These are phyloP conservation scores for Penaeus vannamei DNA, from an alignment of 1,140 invertebrate species.

Conservation along the genomic window DNA sequence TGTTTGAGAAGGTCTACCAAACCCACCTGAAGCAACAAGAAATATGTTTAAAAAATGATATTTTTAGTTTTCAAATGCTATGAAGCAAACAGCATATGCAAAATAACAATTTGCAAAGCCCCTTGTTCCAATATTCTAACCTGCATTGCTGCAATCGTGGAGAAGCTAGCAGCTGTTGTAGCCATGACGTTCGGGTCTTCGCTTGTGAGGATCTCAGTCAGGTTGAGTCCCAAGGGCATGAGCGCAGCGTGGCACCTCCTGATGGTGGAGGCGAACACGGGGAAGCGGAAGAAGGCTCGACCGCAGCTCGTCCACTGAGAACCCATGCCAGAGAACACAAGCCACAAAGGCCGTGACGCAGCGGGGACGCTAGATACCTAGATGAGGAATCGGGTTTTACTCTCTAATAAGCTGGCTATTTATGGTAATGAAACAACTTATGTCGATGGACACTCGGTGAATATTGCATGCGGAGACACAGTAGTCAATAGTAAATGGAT, in stretches of 20 bases:
- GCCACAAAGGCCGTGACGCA: slow-evolving; percentile 89
- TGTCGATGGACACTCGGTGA: not conserved
- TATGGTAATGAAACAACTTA: not conserved
- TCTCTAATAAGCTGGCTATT: not conserved
- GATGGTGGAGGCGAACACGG: slow-evolving; percentile 85
- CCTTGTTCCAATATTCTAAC: slow-evolving; percentile 71
- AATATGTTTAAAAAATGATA: too few relatives aligned
- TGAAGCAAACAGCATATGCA: not conserved
- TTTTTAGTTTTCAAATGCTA: not conserved
- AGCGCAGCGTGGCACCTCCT: slow-evolving; percentile 72
- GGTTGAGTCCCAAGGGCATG: slow-evolving; percentile 78
- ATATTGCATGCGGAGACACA: not conserved
- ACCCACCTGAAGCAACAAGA: slow-evolving; percentile 79
- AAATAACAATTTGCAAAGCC: too few relatives aligned
- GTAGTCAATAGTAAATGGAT: not conserved
- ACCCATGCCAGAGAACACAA: slow-evolving; percentile 96
- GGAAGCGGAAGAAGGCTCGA: slow-evolving; percentile 84
- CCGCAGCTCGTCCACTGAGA: slow-evolving; percentile 97
- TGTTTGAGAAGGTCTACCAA: slow-evolving; percentile 87
- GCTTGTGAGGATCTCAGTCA: slow-evolving; percentile 85
- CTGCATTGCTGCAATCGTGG: slow-evolving; percentile 95
- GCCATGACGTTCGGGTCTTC: slow-evolving; percentile 84
- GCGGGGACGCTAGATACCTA: slow-evolving; percentile 64
- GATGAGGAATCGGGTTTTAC: not conserved
- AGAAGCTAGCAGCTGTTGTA: slow-evolving; percentile 89